A percentile compares a stretch with the other conserved stretches of the same genome.
Evolutionary conservation across 2,113 vertebrate species (phyloP).

Genomic region (Tamias sibiricus): DNA sequence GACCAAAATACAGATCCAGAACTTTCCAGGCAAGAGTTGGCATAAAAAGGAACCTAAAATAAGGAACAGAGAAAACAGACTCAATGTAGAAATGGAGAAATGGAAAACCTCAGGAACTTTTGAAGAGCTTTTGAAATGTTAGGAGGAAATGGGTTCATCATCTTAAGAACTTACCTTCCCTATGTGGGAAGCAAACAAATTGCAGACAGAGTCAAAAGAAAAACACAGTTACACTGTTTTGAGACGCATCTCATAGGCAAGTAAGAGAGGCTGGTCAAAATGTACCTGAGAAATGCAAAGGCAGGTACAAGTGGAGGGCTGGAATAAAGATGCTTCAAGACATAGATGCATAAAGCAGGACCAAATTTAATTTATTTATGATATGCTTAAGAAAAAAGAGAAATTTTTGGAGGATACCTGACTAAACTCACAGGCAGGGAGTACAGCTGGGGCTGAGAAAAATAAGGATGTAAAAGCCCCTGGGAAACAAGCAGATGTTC

Average conservation of each 20-base stretch:
- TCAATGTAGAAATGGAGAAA: neutral
- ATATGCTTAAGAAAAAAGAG: neutral
- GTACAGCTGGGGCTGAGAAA: neutral
- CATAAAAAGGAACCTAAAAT: neutral
- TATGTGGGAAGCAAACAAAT: neutral
- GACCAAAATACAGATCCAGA: neutral
- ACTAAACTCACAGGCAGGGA: neutral
- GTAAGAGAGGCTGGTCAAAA: neutral
- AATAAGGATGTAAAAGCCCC: neutral
- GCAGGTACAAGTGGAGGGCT: neutral
- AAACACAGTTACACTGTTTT: neutral
- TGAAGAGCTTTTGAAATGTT: neutral
- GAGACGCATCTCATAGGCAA: neutral
- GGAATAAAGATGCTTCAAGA: neutral
- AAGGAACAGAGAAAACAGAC: neutral
- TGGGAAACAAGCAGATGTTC: no score
- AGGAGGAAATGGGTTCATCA: neutral
- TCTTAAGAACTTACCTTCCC: neutral
- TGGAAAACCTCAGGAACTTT: neutral
- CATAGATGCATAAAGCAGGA: neutral
- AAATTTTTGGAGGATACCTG: neutral
- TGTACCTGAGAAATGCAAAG: neutral
- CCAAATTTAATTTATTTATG: neutral
- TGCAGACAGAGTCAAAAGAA: neutral
- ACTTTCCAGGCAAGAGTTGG: neutral